Evolutionary conservation across 2,113 vertebrate genomes (phyloP), one percentile per base, ranked within the genome.

Genomic region (Jacana jacana): DNA sequence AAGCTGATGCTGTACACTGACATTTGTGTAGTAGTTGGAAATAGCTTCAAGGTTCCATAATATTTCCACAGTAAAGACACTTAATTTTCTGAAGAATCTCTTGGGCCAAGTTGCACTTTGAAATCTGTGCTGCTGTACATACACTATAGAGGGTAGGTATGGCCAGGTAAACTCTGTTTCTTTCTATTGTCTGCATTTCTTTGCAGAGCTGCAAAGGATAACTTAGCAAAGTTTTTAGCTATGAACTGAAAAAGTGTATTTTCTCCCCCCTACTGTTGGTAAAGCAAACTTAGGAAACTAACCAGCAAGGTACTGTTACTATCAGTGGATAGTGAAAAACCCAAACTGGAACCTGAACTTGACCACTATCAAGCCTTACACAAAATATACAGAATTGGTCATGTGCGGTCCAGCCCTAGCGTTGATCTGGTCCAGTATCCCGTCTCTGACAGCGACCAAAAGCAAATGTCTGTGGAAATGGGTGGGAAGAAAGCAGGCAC

Each of bases 401-500:
- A 8, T 10, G 3, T 69, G 28, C 48, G 30, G 14, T 60, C 16
- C n/a, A 82, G 42, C 11, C 37, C 20, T 40, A 30, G 18, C n/a
- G 14, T 77, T 58, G 20, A 28, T 17, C 31, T 5, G 27, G 20
- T 15, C 17, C 27, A 31, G 8, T 70, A 12, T 11, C 9, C 35
- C 17, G 13, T 8, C 7, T 23, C 0, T 76, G 63, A 17, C 31
- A 60, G 31, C 9, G 60, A 12, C 16, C 54, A 64, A 27, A 2
- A 42, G 42, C 48, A 30, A 37, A 7, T 5, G 14, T 51, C 46
- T 57, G 31, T 48, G 76, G 10, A 28, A 9, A 3, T 1, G 6
- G 30, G 7, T 27, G 27, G 42, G 17, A 58, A 19, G 0, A 0
- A 52, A 51, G 49, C 33, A 58, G 31, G 17, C 15, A 39, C 0